These are phyloP conservation scores for Thunnus maccoyii DNA, from an alignment of 2,113 vertebrate genomes.

Conservation along the genomic window DNA sequence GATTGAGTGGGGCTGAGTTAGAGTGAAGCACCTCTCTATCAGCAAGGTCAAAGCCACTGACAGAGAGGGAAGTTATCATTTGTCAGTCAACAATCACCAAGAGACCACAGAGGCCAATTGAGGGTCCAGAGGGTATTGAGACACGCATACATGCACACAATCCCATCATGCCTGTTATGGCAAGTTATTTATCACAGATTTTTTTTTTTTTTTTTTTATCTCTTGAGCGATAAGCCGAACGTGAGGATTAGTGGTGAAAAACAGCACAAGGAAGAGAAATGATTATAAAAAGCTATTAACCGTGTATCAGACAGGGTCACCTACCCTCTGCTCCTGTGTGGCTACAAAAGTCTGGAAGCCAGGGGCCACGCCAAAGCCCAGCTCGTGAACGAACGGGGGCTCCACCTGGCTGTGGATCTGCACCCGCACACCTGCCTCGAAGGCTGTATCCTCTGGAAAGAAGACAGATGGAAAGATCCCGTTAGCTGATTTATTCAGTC, in stretches of 20 bases:
- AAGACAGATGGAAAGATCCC: slow-evolving; percentile 19
- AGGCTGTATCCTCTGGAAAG: slow-evolving; percentile 94
- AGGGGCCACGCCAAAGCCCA: slow-evolving; percentile 97
- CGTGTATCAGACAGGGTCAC: slow-evolving; percentile 64
- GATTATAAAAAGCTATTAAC: slow-evolving; percentile 36
- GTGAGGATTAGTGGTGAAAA: slow-evolving; percentile 19
- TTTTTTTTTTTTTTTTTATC: background rate
- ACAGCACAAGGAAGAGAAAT: slow-evolving; percentile 6
- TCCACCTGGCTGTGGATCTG: slow-evolving; percentile 99
- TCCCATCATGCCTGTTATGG: slow-evolving; percentile 7
- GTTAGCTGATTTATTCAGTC: slow-evolving; percentile 11
- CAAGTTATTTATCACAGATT: slow-evolving; percentile 41
- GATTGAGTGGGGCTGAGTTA: slow-evolving; percentile 43
- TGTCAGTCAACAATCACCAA: slow-evolving; percentile 44
- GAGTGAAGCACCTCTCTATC: slow-evolving; percentile 32
- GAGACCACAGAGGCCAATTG: slow-evolving; percentile 19
- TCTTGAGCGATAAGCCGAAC: slow-evolving; percentile 17
- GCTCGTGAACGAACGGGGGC: slow-evolving; percentile 96
- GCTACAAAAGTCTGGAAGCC: slow-evolving; percentile 99
- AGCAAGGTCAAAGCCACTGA: slow-evolving; percentile 59
- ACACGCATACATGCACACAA: slow-evolving; percentile 1
- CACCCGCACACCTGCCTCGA: slow-evolving; percentile 97
- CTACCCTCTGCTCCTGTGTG: slow-evolving; percentile 98
- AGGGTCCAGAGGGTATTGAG: background rate
- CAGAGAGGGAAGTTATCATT: slow-evolving; percentile 46